A percentile compares a stretch with the other conserved stretches of the same genome.
These are phyloP conservation scores for Prionailurus viverrinus DNA, from an alignment of 2,113 vertebrate genomes.

Conservation along the genomic window DNA sequence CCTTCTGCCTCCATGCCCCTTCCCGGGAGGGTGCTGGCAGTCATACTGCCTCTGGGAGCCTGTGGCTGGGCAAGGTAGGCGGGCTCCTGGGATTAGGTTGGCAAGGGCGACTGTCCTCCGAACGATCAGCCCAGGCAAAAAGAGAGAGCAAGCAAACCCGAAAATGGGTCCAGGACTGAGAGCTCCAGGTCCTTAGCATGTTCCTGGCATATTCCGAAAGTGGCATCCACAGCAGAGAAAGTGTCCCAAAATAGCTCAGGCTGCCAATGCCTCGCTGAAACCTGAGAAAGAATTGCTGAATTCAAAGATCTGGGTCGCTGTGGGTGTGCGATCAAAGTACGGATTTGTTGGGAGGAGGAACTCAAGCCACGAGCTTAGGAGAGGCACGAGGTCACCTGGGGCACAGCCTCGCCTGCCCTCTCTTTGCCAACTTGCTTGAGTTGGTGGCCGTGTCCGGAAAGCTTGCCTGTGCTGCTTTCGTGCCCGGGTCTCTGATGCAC, in stretches of 20 bases:
- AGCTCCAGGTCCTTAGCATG: conserved; percentile 88
- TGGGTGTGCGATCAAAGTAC: conserved; percentile 88
- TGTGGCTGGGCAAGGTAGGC: conserved; percentile 82
- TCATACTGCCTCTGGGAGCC: conserved; percentile 87
- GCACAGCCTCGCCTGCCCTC: conserved; percentile 80
- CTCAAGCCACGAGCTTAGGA: conserved; percentile 85
- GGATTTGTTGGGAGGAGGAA: conserved; percentile 87
- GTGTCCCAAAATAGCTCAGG: conserved; percentile 89
- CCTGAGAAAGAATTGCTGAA: conserved; percentile 90
- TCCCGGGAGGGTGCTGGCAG: conserved; percentile 88
- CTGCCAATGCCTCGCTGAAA: conserved; percentile 89
- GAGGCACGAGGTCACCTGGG: conserved; percentile 83
- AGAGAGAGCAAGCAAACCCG: conserved; percentile 83
- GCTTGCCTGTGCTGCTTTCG: conserved; percentile 54
- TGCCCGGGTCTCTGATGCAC: conserved; percentile 48
- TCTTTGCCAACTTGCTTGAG: conserved; percentile 82
- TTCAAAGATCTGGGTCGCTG: conserved; percentile 89
- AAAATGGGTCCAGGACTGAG: conserved; percentile 86
- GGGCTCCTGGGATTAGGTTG: conserved; percentile 86
- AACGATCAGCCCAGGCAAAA: conserved; percentile 84
- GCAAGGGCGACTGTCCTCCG: conserved; percentile 86
- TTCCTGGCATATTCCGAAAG: conserved; percentile 88
- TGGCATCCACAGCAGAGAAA: conserved; percentile 90
- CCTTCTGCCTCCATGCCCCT: conserved; percentile 84
- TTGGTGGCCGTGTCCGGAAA: conserved; percentile 68